These are phyloP conservation scores for Vombatus ursinus DNA, from an alignment of 2,113 vertebrate species.

Conservation along the genomic window DNA sequence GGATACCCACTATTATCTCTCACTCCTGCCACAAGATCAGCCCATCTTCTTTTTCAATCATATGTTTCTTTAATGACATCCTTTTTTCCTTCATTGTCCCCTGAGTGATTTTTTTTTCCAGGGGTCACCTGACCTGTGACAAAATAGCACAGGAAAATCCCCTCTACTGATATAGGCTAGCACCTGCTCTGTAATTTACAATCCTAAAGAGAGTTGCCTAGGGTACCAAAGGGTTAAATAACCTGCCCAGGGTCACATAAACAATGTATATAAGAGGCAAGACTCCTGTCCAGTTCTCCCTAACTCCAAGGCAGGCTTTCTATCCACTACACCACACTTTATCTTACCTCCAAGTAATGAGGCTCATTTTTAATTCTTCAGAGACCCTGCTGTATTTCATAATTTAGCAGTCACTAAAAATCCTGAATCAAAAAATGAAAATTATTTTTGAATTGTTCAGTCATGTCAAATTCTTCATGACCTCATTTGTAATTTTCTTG, in stretches of 20 bases:
- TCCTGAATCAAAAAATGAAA: background rate
- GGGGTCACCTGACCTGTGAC: background rate
- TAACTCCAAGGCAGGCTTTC: background rate
- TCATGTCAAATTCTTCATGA: no score
- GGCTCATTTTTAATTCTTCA: background rate
- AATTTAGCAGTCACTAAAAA: background rate
- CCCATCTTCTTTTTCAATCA: background rate
- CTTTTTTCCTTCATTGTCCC: background rate
- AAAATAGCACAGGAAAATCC: background rate
- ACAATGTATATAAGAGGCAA: no score
- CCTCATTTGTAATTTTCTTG: background rate
- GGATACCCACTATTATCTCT: background rate
- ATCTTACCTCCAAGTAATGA: background rate
- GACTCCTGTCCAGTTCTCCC: background rate
- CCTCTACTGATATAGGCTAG: background rate
- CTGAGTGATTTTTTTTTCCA: background rate
- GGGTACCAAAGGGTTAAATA: no score
- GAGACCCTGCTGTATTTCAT: background rate
- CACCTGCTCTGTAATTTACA: background rate
- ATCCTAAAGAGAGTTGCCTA: background rate
- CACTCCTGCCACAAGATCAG: background rate
- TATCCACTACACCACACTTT: background rate
- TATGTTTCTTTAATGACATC: no score
- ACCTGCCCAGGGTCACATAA: background rate
- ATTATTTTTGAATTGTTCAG: background rate